Conservation (phyloP, 2,113 vertebrate genomes). For the Apistogramma diplotaenia region DNA sequence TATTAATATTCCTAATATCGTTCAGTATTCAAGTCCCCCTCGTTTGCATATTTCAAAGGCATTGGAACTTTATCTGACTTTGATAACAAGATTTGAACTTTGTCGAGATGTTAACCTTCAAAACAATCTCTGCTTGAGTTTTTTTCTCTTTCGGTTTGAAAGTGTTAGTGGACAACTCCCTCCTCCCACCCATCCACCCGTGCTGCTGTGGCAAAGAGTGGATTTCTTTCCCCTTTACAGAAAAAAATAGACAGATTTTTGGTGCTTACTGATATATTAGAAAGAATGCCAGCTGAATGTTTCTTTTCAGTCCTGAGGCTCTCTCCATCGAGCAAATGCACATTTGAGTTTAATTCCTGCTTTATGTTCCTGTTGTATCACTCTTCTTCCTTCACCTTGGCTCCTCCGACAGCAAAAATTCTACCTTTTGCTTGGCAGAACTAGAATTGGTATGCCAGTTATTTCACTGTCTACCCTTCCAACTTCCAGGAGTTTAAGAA, state of each 20-base stretch:
- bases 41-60: neutral
- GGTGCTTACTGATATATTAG: no score
- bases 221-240: no score
- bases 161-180: no score
- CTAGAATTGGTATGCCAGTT: neutral
- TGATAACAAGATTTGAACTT: neutral
- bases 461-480: neutral
- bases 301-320: no score
- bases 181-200: no score
- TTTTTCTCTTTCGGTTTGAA: no score
- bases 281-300: no score
- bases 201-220: no score
- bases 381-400: neutral
- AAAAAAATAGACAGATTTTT: no score
- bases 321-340: no score
- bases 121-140: neutral
- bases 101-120: neutral
- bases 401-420: neutral
- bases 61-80: neutral
- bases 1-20: conserved; percentile 20
- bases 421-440: neutral
- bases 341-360: neutral
- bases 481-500: neutral
- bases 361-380: neutral
- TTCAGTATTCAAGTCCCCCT: neutral